These are phyloP conservation scores for Gavialis gangeticus DNA, from an alignment of 2,113 vertebrate genomes.

Conservation along the genomic window DNA sequence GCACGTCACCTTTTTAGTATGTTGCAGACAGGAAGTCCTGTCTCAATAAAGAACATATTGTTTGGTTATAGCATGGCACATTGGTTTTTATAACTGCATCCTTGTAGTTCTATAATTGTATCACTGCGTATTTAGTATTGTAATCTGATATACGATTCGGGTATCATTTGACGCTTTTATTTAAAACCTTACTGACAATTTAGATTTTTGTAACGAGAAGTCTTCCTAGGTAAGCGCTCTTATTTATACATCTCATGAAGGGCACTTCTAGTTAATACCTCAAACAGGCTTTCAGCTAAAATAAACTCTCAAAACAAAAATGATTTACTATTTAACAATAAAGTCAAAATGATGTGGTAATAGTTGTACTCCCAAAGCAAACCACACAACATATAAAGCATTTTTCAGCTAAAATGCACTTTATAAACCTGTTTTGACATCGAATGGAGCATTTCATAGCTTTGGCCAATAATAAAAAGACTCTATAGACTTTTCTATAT, in stretches of 20 bases:
- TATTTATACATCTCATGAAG: constrained; percentile 7
- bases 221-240: background rate
- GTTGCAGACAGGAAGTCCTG: constrained; percentile 78
- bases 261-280: background rate
- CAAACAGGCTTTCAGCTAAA: constrained; percentile 25
- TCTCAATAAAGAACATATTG: constrained; percentile 84
- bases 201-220: background rate
- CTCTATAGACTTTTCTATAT: constrained; percentile 32
- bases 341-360: constrained; percentile 62
- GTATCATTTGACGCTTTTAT: background rate
- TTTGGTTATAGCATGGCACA: constrained; percentile 70
- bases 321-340: constrained; percentile 70
- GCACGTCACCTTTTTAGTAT: constrained; percentile 77
- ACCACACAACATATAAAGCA: constrained; percentile 61
- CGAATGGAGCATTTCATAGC: constrained; percentile 61
- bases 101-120: constrained; percentile 47
- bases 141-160: background rate
- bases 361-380: constrained; percentile 55
- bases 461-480: constrained; percentile 50
- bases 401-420: constrained; percentile 57
- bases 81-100: constrained; percentile 53
- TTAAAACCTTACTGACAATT: background rate
- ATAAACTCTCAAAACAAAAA: background rate
- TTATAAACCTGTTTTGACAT: constrained; percentile 66
- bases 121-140: constrained; percentile 55